Evolutionary conservation across 2,888 invertebrate species (phyloP).

Genomic region (Crepidodera aurea): DNA sequence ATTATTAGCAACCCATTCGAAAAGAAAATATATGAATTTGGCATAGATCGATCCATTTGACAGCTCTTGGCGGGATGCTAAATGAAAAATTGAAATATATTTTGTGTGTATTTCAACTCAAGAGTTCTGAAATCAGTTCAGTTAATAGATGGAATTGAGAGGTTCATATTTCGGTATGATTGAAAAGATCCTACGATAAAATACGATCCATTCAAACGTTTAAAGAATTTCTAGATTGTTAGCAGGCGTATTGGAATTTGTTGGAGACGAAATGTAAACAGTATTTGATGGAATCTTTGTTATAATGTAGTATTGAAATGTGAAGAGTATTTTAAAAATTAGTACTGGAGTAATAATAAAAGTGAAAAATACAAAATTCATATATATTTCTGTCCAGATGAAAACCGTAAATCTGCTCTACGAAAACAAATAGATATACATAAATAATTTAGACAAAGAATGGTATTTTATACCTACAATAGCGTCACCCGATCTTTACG

Average conservation of each 20-base stretch:
- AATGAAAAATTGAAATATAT: conserved; percentile 24
- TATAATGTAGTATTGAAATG: neutral
- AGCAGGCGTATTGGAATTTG: neutral
- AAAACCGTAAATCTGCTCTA: no score
- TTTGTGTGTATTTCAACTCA: conserved; percentile 1
- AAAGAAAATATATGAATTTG: conserved; percentile 7
- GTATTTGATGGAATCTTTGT: neutral
- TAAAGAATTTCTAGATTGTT: neutral
- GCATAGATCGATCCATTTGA: conserved; percentile 5
- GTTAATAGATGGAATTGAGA: conserved; percentile 19
- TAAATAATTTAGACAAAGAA: no score
- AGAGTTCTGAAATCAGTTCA: conserved; percentile 12
- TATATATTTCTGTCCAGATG: no score
- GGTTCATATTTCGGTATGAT: conserved; percentile 4
- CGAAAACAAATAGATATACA: no score
- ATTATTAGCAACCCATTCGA: neutral
- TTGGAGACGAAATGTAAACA: no score
- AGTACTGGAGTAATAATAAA: no score
- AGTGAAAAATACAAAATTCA: no score
- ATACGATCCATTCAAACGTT: neutral
- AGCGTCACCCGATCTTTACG: no score
- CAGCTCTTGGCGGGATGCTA: conserved; percentile 7
- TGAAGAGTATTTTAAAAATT: neutral
- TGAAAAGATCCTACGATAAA: conserved; percentile 7
- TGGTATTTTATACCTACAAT: no score